Base-by-base conservation (phyloP, 2,113 vertebrate species). In the Arothron firmamentum region DNA sequence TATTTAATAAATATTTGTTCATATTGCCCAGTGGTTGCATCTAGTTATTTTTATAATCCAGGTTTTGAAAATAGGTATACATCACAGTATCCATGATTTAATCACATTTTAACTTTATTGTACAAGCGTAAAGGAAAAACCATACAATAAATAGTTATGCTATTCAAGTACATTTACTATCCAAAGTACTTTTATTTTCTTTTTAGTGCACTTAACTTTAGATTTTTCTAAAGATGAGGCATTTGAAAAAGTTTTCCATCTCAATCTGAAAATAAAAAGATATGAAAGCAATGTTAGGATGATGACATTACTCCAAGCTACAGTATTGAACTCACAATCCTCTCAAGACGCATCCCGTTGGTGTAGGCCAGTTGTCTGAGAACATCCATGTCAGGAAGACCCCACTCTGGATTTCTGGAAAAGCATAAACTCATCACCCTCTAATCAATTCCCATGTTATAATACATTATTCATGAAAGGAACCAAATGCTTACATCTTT, bases 1-100 rank as follows among this genome's bases (percentile, higher is more conserved):
- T 92, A 92, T 90, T 92, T 88, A 92, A 92, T 92, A 92, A 91
- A 91, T 85, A 88, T 90, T 85, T 85, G 80, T 90, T 90, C 87
- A 88, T 88, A 84, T 77, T 86, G 88, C 85, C 86, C 64, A 65
- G 47, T 41, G 56, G 65, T 17, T 17, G 67, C 23, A 5, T 46
- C 14, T 8, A 58, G 21, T 23, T 58, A 9, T 59, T 28, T 23
- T 57, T 61, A 19, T 17, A 25, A 31, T 1, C 8, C 12, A 18
- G 6, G 17, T 49, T 23, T 60, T 52, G 1, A 62, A 59, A 53
- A 68, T 10, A 78, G 34, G 34, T 38, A 38, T 38, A 11, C 8
- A 38, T 38, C n/a, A 20, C 20, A 52, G 4, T 8, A 9, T 28
- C 19, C 0, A 43, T 5, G 9, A 28, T 28, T 28, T 28, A 5